Conservation (phyloP, 2,797 vertebrate species). For the Etheostoma perlongum region DNA sequence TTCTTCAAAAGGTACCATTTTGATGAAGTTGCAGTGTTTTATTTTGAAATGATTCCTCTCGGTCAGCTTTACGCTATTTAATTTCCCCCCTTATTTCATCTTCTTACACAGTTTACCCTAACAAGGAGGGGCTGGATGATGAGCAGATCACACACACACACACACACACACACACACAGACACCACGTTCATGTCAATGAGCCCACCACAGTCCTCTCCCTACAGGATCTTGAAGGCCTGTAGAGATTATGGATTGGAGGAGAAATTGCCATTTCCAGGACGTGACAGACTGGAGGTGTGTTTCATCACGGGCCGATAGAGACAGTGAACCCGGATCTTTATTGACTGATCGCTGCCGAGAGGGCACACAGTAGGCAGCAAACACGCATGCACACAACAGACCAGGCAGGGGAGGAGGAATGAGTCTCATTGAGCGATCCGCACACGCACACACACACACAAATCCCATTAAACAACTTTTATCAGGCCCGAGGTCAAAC, state of each 20-base stretch:
- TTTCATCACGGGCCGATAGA: slow-evolving; percentile 56
- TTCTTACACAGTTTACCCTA: slow-evolving; percentile 52
- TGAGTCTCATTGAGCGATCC: slow-evolving; percentile 55
- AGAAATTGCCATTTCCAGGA: slow-evolving; percentile 51
- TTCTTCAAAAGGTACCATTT: slow-evolving; percentile 12
- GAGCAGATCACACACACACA: slow-evolving; percentile 15
- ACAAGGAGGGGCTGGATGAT: slow-evolving; percentile 25
- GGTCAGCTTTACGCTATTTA: slow-evolving; percentile 21
- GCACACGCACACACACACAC: slow-evolving; percentile 9
- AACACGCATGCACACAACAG: slow-evolving; percentile 31
- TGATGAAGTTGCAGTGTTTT: slow-evolving; percentile 25
- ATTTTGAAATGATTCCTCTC: slow-evolving; percentile 16
- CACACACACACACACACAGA: slow-evolving; percentile 11
- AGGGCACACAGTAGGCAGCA: slow-evolving; percentile 36
- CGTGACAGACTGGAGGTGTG: slow-evolving; percentile 26
- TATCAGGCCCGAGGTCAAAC: slow-evolving; percentile 51
- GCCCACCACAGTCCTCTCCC: slow-evolving; percentile 20
- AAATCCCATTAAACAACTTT: slow-evolving; percentile 54
- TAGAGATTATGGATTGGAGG: slow-evolving; percentile 54
- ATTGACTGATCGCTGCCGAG: slow-evolving; percentile 49
- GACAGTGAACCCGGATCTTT: slow-evolving; percentile 30
- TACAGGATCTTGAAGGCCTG: slow-evolving; percentile 21
- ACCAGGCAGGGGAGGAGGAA: slow-evolving; percentile 27
- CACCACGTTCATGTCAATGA: slow-evolving; percentile 24
- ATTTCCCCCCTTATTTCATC: slow-evolving; percentile 26